A percentile compares a stretch with the other conserved stretches of the same genome.
Conservation (phyloP, 2,113 vertebrate genomes). For the Austrofundulus limnaeus region DNA sequence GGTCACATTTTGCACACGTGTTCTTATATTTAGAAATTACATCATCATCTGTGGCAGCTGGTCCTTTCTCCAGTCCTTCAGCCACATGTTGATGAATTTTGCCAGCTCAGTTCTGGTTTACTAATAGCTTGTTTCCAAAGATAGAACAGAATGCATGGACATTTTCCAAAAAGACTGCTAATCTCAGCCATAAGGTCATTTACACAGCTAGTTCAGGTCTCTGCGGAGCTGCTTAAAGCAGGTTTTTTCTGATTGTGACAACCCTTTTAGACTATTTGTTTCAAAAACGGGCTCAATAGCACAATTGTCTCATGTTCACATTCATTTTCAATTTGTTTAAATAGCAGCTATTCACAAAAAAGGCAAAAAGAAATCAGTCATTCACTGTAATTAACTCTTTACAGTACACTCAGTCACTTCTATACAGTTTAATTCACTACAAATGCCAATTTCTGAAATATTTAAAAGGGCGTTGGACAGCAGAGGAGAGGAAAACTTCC, state of each 20-base stretch:
- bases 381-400: no score
- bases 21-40: constrained; percentile 14
- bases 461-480: no score
- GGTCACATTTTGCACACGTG: not conserved
- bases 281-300: not conserved
- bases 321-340: no score
- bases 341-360: no score
- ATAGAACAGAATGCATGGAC: constrained; percentile 59
- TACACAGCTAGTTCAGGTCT: constrained; percentile 15
- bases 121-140: constrained; percentile 45
- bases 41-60: constrained; percentile 13
- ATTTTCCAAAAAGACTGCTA: constrained; percentile 30
- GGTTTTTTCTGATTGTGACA: not conserved
- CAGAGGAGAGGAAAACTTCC: constrained; percentile 1
- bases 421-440: no score
- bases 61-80: constrained; percentile 37
- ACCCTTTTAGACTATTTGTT: not conserved
- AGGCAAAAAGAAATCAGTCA: no score
- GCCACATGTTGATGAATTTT: constrained; percentile 41
- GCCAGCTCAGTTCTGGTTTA: constrained; percentile 14
- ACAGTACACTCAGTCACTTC: no score
- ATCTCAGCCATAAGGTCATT: constrained; percentile 37
- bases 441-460: no score
- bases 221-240: not conserved
- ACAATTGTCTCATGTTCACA: no score